Evolutionary conservation across 2,888 invertebrate species (phyloP).

Genomic region (Galerucella pusilla): DNA sequence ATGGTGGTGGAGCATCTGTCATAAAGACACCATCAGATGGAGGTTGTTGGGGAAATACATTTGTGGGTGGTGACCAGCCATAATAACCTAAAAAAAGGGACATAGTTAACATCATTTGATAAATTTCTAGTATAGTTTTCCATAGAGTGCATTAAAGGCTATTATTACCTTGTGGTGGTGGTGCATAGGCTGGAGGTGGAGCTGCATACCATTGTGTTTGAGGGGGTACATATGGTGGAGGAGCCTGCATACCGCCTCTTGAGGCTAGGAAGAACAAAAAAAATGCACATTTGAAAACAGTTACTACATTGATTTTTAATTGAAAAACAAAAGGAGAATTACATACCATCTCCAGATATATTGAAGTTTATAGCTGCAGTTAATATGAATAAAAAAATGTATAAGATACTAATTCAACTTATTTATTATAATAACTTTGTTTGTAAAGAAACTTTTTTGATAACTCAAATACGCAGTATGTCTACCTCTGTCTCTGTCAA

Average conservation of each 20-base stretch:
- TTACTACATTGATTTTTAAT: not conserved
- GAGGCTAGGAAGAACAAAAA: conserved; percentile 66
- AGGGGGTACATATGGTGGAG: conserved; percentile 86
- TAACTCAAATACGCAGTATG: too few species aligned
- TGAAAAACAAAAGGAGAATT: conserved; percentile 24
- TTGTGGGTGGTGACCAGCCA: conserved; percentile 90
- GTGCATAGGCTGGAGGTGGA: conserved; percentile 90
- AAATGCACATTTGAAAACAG: conserved; percentile 9
- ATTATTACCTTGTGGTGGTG: conserved; percentile 73
- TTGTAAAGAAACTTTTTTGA: too few species aligned
- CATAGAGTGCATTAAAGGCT: too few species aligned
- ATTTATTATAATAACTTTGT: too few species aligned
- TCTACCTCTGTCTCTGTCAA: too few species aligned
- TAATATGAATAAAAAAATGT: conserved; percentile 21
- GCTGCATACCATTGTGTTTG: conserved; percentile 85
- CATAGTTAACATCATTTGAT: not conserved
- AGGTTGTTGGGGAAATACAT: conserved; percentile 76
- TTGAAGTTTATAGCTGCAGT: conserved; percentile 43
- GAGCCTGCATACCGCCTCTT: conserved; percentile 71
- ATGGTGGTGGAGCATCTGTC: conserved; percentile 92
- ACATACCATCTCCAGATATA: conserved; percentile 47
- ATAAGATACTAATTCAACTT: not conserved
- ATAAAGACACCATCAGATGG: conserved; percentile 88
- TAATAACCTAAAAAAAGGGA: conserved; percentile 76
- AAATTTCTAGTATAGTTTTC: not conserved